Base-by-base conservation (phyloP, 2,113 vertebrate species). In the Gnathochromis pfefferi region DNA sequence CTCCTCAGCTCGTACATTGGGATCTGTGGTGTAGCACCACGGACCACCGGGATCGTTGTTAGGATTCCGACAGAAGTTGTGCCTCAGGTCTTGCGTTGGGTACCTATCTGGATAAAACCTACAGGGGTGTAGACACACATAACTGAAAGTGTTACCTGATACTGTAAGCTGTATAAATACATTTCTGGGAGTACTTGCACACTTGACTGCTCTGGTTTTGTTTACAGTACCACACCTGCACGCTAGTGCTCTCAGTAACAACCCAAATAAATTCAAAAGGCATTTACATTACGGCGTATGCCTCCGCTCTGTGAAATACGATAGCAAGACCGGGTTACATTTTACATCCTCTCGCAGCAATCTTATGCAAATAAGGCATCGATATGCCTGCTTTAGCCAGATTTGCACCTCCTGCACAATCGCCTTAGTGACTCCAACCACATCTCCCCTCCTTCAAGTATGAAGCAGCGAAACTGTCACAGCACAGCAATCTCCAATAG, bases 61-160 rank as follows among this genome's bases (percentile, higher is more conserved):
- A 70, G 98, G 98, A 94, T 99, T 99, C 84, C 98, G 97, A 85
- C 98, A 99, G 95, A 98, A 99, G 96, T 99, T 99, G 95, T 98
- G 97, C 92, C 96, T 96, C 89, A 99, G 97, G 96, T 99, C 98
- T 94, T 97, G 98, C 90, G 93, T 96, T 88, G 96, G 97, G 96
- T 98, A 97, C 82, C 91, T 96, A 95, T 98, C 96, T 94, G 98
- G 91, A 90, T 90, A 91, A 93, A 95, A 95, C 91, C 93, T 92
- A 65, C 87, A 86, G 58, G 82, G 85, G 84, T 63, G 88, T 12
- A 81, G 87, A 90, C 73, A 87, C 26, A 70, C 83, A 51, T 87
- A 28, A 84, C 31, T 84, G 42, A 87, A 87, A 47, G 80, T 85
- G 90, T 90, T 88, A 90, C 58, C 91, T 80, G 90, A 94, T 87